A percentile compares a stretch with the other conserved stretches of the same genome.
phyloP scores from a whole-genome alignment of 1,140 invertebrate genomes.

The Octopus bimaculoides region DNA sequence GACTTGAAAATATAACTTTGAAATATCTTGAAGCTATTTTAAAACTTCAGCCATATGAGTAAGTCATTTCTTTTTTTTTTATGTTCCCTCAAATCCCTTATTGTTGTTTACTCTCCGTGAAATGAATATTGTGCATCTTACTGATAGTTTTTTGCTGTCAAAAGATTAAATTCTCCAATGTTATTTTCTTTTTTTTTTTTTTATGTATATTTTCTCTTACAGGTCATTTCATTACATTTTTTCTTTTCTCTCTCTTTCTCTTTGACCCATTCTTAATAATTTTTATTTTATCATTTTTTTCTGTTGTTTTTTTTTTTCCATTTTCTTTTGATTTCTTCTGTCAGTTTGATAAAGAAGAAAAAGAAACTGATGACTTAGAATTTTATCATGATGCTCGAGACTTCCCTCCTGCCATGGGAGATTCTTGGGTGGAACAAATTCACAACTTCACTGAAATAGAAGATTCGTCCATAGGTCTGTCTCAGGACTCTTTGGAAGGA shows the following conservation, averaged over 20 bases:
- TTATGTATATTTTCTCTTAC: not conserved
- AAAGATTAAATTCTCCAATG: not conserved
- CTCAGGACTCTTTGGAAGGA: slow-evolving; percentile 25
- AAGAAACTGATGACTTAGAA: slow-evolving; percentile 14
- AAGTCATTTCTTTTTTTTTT: no score
- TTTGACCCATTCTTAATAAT: not conserved
- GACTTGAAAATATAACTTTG: no score
- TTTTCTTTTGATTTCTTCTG: not conserved
- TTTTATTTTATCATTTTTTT: slow-evolving; percentile 6
- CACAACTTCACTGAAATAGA: slow-evolving; percentile 23
- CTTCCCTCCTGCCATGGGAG: slow-evolving; percentile 11
- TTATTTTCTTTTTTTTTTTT: not conserved
- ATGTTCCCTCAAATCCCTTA: no score
- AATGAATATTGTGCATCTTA: no score
- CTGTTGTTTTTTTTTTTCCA: not conserved
- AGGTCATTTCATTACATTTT: not conserved
- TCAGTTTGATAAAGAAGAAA: slow-evolving; percentile 13
- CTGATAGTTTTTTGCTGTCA: not conserved
- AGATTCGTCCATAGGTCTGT: slow-evolving; percentile 30
- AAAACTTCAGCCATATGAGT: no score
- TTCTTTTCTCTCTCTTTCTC: not conserved
- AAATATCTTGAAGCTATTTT: no score
- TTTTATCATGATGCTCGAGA: slow-evolving; percentile 6
- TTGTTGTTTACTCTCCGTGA: no score
- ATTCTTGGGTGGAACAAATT: slow-evolving; percentile 24